Evolutionary conservation across 2,797 vertebrate species (phyloP).

Genomic region (Sebastes oblongus): DNA sequence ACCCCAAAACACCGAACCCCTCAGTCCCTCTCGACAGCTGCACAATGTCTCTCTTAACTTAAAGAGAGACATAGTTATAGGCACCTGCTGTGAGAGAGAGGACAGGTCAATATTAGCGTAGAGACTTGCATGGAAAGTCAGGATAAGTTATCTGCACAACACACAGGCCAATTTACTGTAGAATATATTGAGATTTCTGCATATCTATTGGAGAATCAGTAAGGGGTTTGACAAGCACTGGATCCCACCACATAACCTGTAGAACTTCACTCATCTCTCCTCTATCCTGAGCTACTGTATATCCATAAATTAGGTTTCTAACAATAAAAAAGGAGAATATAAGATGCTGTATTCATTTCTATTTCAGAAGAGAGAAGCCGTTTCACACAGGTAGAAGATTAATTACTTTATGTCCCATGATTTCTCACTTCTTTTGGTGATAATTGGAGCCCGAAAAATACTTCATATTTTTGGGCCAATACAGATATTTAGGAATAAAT

Average conservation of each 20-base stretch:
- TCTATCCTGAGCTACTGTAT: neutral
- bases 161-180: neutral
- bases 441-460: no score
- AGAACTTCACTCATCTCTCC: neutral
- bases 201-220: neutral
- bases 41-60: constrained; percentile 86
- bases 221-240: neutral
- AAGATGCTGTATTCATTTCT: neutral
- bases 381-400: neutral
- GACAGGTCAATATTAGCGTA: constrained; percentile 84
- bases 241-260: neutral
- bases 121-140: constrained; percentile 34
- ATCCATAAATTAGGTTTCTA: neutral
- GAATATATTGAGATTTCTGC: neutral
- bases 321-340: neutral
- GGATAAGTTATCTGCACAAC: constrained; percentile 24
- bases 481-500: neutral
- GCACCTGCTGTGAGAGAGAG: constrained; percentile 96
- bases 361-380: neutral
- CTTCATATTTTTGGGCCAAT: no score
- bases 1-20: constrained; percentile 86
- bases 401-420: neutral
- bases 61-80: constrained; percentile 96
- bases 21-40: constrained; percentile 75
- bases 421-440: neutral